Conservation (phyloP, 2,888 invertebrate species). For the Pseudolycoriella hygida region DNA sequence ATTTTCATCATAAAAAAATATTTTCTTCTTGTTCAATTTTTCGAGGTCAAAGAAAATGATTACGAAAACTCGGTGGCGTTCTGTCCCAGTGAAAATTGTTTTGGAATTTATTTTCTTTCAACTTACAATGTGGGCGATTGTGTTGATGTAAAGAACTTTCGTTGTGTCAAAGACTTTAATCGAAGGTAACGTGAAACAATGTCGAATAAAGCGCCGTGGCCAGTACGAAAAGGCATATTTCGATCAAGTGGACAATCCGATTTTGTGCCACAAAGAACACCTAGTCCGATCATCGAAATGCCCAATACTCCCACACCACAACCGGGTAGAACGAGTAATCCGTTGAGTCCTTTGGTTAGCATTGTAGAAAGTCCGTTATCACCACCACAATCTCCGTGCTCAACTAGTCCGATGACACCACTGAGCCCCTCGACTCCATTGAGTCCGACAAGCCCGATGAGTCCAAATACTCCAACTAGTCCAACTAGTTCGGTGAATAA, state of each 20-base stretch:
- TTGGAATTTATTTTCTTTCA: no score
- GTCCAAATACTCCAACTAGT: conserved; percentile 10
- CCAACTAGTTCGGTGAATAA: conserved; percentile 10
- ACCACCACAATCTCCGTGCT: conserved; percentile 13
- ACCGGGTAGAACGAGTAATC: conserved; percentile 7
- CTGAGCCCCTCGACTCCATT: conserved; percentile 15
- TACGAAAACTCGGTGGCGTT: no score
- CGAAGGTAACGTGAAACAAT: conserved; percentile 10
- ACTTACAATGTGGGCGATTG: no score
- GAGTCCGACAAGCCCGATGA: conserved; percentile 8
- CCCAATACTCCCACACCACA: conserved; percentile 25
- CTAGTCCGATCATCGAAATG: conserved; percentile 30
- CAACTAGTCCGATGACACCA: conserved; percentile 13
- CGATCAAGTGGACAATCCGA: conserved; percentile 30
- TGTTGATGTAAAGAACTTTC: no score
- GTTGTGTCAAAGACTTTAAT: no score
- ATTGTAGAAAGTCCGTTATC: conserved; percentile 17
- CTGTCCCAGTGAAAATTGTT: no score
- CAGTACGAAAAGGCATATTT: conserved; percentile 43
- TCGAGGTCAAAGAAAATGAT: no score
- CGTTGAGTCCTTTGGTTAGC: conserved; percentile 8
- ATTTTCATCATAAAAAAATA: no score
- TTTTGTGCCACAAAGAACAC: conserved; percentile 22
- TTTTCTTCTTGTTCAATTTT: no score
- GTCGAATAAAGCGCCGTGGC: conserved; percentile 54